Conservation (phyloP, 2,888 invertebrate species). For the Tuberolachnus salignus region DNA sequence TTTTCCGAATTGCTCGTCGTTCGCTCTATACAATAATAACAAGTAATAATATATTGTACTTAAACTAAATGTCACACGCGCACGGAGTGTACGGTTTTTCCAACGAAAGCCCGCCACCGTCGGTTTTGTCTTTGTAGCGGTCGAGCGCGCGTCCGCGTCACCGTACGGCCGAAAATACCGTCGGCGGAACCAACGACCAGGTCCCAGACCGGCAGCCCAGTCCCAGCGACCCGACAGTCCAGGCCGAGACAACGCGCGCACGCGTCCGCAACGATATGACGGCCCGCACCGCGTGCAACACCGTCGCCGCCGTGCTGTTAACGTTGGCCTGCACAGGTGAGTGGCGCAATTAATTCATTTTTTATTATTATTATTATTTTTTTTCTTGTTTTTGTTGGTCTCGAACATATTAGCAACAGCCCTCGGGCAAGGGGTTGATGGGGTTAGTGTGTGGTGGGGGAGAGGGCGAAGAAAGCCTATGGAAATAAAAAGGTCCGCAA, state of each 20-base stretch:
- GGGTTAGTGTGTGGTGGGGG: too few species aligned
- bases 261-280: conserved; percentile 22
- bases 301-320: conserved; percentile 12
- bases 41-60: too few species aligned
- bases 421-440: too few species aligned
- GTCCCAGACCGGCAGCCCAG: too few species aligned
- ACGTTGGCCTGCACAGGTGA: conserved; percentile 25
- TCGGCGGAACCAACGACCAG: neutral
- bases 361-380: neutral
- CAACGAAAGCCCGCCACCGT: conserved; percentile 13
- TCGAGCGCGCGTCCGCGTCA: neutral
- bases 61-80: conserved; percentile 44
- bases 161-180: conserved; percentile 10
- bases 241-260: neutral
- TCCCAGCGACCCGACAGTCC: neutral
- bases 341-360: neutral
- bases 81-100: conserved; percentile 13
- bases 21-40: neutral
- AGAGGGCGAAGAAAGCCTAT: too few species aligned
- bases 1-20: conserved; percentile 20
- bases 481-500: too few species aligned
- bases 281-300: neutral
- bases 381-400: neutral
- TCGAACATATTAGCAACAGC: too few species aligned
- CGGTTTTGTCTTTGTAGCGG: neutral